Base-by-base conservation (phyloP, 2,888 invertebrate species). In the Synanthedon tipuliformis region DNA sequence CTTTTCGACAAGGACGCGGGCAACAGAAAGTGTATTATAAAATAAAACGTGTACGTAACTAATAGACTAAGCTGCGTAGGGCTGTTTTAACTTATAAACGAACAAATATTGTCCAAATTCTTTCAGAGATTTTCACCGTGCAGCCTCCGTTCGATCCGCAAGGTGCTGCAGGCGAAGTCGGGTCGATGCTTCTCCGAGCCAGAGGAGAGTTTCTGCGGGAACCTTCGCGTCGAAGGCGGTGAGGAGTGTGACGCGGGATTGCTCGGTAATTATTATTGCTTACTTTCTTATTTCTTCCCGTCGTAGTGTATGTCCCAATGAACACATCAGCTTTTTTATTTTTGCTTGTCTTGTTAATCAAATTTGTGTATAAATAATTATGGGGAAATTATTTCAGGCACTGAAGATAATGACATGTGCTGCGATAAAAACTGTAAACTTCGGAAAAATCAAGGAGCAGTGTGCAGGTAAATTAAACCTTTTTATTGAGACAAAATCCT, bases 231-330 rank as follows among this genome's bases (percentile, higher is more conserved):
- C 0, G 97, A 99, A 78, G 96, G 95, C 3, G 96, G 95, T 60
- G 98, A 99, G 77, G 96, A 98, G 76, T 99, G 98, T 75, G 98
- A 99, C 73, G 97, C 97, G 27, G 98, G 98, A 1, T 88, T 97
- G 34, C 86, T 97, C 5, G 97, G 97, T 69, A 62, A 18, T 3
- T 18, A 18, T 18, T 18, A 18, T 18, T 18, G 18, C 18, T 18
- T 18, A 18, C 18, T 18, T 18, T 18, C 18, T 18, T 18, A 18
- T 3, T 2, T 18, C 18, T 18, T 18, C 3, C 18, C 18, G 18
- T 18, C 18, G 18, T 18, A 18, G 18, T 18, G 18, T 18, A 18
- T 18, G 18, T 18, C 18, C 18, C 18, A 18, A 3, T 18, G 18
- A 18, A 18, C 18, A 18, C 18, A 18, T 2, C 18, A n/a, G n/a